phyloP scores from a whole-genome alignment of 2,113 vertebrate genomes.

The Melanerpes formicivorus region DNA sequence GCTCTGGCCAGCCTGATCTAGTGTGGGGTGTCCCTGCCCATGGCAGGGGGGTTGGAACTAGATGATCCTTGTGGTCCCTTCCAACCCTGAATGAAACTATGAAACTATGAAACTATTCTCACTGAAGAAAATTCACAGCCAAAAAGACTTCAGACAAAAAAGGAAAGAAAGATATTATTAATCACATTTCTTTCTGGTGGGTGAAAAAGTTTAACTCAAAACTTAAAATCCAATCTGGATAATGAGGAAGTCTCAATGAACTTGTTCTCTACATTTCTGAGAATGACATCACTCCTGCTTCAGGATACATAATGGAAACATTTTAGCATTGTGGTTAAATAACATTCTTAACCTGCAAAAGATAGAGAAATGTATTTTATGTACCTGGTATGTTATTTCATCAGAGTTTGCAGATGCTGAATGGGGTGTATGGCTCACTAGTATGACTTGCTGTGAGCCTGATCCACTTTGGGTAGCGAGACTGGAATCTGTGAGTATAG shows the following conservation, averaged over 20 bases:
- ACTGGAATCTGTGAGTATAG: conserved; percentile 85
- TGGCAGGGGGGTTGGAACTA: too few relatives aligned
- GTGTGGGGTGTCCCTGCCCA: too few relatives aligned
- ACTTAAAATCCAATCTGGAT: neutral
- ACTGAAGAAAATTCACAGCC: neutral
- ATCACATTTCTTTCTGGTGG: neutral
- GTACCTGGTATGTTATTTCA: conserved; percentile 79
- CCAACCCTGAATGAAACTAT: too few relatives aligned
- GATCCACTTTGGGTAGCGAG: conserved; percentile 79
- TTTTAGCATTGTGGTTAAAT: neutral
- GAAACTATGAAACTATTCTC: neutral
- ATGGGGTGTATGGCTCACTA: conserved; percentile 88
- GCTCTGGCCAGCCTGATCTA: too few relatives aligned
- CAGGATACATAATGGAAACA: neutral
- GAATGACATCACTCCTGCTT: neutral
- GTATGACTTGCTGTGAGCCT: conserved; percentile 87
- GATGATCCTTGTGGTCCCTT: too few relatives aligned
- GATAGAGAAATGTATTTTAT: neutral
- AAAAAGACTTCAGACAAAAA: neutral
- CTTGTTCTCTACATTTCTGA: neutral
- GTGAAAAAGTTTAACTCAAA: neutral
- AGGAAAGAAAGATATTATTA: neutral
- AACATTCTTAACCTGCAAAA: neutral
- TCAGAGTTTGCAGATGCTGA: conserved; percentile 67
- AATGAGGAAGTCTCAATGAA: neutral